Conservation (phyloP, 2,113 vertebrate species). For the Gymnarchus niloticus region DNA sequence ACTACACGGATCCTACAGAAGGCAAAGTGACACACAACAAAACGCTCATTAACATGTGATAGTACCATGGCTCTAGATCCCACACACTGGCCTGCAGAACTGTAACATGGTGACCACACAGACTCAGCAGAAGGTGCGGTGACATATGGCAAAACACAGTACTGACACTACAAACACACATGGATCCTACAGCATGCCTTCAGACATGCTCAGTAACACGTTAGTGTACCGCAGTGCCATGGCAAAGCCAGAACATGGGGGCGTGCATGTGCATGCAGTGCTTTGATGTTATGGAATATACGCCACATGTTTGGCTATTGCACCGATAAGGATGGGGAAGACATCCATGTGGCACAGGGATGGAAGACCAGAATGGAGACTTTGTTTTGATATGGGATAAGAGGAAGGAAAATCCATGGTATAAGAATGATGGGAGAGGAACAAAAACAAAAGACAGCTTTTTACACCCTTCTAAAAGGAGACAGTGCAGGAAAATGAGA, state of each 20-base stretch:
- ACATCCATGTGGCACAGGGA: not conserved
- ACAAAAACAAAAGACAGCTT: no score
- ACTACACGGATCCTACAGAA: conserved; percentile 85
- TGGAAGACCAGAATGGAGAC: not conserved
- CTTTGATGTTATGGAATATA: not conserved
- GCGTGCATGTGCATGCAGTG: no score
- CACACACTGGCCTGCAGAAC: not conserved
- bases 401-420: not conserved
- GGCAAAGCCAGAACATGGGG: no score
- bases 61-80: not conserved
- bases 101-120: not conserved
- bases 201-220: not conserved
- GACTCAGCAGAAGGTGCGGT: not conserved
- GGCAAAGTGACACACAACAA: conserved; percentile 8
- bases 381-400: not conserved
- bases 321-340: not conserved
- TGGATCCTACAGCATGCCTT: not conserved
- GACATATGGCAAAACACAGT: not conserved
- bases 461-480: not conserved
- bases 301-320: not conserved
- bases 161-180: not conserved
- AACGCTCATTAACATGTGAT: no score
- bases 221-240: not conserved
- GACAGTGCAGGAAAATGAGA: not conserved
- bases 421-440: no score